Conservation (phyloP, 2,888 invertebrate species). For the Resseliella maxima region DNA sequence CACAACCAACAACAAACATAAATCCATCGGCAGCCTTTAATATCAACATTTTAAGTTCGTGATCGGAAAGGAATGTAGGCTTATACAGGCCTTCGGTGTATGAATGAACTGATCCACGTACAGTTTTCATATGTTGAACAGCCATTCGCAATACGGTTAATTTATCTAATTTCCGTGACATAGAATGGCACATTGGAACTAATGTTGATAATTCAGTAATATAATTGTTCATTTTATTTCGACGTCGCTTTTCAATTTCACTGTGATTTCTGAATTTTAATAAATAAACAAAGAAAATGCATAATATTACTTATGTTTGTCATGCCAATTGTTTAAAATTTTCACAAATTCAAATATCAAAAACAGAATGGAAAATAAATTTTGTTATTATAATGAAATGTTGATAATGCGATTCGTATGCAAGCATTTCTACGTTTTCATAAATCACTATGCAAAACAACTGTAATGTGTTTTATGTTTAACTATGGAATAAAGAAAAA, state of each 20-base stretch:
- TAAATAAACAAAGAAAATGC: background rate
- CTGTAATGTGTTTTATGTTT: no score
- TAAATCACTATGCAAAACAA: no score
- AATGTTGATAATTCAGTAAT: conserved; percentile 89
- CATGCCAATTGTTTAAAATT: no score
- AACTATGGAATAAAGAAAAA: no score
- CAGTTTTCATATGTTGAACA: conserved; percentile 88
- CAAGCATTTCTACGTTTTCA: no score
- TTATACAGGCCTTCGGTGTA: conserved; percentile 82
- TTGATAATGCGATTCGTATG: no score
- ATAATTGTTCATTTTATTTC: conserved; percentile 97
- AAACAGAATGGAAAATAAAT: no score
- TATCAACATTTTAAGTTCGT: conserved; percentile 87
- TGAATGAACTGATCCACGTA: conserved; percentile 78
- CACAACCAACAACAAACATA: conserved; percentile 92
- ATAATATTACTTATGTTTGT: no score
- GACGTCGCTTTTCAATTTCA: conserved; percentile 92
- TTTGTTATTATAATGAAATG: no score
- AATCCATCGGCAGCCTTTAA: conserved; percentile 90
- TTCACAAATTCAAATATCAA: background rate
- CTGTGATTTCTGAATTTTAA: conserved; percentile 81
- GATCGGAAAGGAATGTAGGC: conserved; percentile 85
- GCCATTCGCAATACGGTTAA: conserved; percentile 91
- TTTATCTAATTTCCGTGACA: conserved; percentile 93
- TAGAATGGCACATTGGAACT: conserved; percentile 94